Evolutionary conservation across 2,113 vertebrate species (phyloP).

Genomic region (Cyprinodon variegatus): DNA sequence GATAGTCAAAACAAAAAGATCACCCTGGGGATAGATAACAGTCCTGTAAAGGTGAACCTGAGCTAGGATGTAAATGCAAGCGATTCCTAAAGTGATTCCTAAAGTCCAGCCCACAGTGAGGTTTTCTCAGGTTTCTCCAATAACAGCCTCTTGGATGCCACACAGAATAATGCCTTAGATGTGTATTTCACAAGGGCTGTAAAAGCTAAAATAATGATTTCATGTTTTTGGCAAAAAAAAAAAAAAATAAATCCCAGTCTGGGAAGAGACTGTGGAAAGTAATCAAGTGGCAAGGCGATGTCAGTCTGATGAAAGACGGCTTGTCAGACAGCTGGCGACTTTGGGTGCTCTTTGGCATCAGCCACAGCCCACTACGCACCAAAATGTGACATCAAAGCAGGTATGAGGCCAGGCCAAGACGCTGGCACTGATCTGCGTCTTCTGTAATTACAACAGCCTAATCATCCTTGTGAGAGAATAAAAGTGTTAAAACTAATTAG

Average conservation of each 20-base stretch:
- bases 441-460: slow-evolving; percentile 73
- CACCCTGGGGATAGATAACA: slow-evolving; percentile 58
- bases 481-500: slow-evolving; percentile 70
- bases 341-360: slow-evolving; percentile 64
- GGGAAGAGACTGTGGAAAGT: slow-evolving; percentile 76
- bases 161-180: slow-evolving; percentile 44
- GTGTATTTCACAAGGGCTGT: slow-evolving; percentile 51
- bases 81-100: slow-evolving; percentile 35
- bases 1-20: slow-evolving; percentile 47
- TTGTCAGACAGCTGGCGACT: slow-evolving; percentile 75
- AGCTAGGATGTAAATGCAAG: slow-evolving; percentile 26
- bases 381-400: slow-evolving; percentile 77
- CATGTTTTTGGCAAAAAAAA: slow-evolving; percentile 58
- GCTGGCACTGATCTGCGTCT: slow-evolving; percentile 71
- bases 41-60: slow-evolving; percentile 39
- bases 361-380: slow-evolving; percentile 57
- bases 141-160: slow-evolving; percentile 67
- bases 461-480: slow-evolving; percentile 54
- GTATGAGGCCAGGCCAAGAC: slow-evolving; percentile 64
- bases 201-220: slow-evolving; percentile 67
- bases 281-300: slow-evolving; percentile 79
- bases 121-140: slow-evolving; percentile 67
- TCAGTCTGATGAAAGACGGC: slow-evolving; percentile 76
- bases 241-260: slow-evolving; percentile 61
- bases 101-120: slow-evolving; percentile 62